Base-by-base conservation (phyloP, 2,888 invertebrate species). In the Phyto melanocephala region DNA sequence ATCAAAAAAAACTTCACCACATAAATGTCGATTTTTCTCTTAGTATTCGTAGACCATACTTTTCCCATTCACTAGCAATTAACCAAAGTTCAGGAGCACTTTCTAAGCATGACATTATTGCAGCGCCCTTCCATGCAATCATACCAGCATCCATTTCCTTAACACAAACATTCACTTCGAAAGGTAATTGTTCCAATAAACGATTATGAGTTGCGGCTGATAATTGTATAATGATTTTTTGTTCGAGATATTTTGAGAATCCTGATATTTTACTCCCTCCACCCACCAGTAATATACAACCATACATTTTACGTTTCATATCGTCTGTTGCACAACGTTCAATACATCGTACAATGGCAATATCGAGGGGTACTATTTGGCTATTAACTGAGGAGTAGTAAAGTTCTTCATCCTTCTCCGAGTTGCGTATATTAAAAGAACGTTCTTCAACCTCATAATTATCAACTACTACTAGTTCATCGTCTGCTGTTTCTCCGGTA, bases 41-140 rank as follows among this genome's bases (percentile, higher is more conserved):
- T 76, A 99, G 92, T 86, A 98, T 93, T 87, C 96, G 94, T 1
- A 98, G 94, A 1, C 98, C 97, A 89, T 93, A 94, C 85, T 95
- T 95, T 85, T 94, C 94, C 98, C 98, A 98, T 90, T 98, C 98
- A 35, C 92, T 92, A 79, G 94, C 94, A 72, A 94, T 93, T 50
- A 98, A 97, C 98, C 98, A 98, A 8, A 98, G 91, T 89, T 98
- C 98, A 83, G 96, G 95, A 0, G 97, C 96, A 0, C 98, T 97
- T 89, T 98, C 98, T 78, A 98, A 91, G 86, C 97, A 97, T 0
- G 97, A 96, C 93, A 98, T 94, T 10, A 98, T 96, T 0, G 97
- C 95, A 0, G 98, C 98, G 0, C 98, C 98, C 90, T 98, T 98
- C 98, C 98, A 98, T 0, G 96, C 94, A 11, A 96, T 96, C 92